Conservation (phyloP, 1,140 invertebrate species). For the Aleiodes sp. region DNA sequence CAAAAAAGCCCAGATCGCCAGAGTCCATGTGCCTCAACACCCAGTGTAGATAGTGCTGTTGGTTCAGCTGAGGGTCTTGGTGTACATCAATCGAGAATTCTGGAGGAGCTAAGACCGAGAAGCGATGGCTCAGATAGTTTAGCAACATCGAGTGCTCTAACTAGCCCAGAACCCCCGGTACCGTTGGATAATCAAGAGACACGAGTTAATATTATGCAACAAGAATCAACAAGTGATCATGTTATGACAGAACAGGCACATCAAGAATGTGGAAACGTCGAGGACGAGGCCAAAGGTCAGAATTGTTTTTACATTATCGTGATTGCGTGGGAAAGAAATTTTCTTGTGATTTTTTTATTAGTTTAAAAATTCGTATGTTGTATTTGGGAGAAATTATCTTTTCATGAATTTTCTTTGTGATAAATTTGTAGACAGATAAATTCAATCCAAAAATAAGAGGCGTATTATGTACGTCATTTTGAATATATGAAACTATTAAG, state of each 20-base stretch:
- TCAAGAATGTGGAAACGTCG: not conserved
- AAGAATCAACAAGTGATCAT: not conserved
- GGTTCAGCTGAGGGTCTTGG: slow-evolving; percentile 69
- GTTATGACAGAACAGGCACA: not conserved
- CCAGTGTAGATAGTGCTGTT: slow-evolving; percentile 71
- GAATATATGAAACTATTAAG: too few species aligned
- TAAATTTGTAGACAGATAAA: too few species aligned
- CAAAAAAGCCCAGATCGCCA: slow-evolving; percentile 52
- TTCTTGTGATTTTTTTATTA: not conserved
- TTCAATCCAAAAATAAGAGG: too few species aligned
- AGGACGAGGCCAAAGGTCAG: not conserved
- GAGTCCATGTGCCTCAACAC: slow-evolving; percentile 63
- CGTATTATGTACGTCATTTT: too few species aligned
- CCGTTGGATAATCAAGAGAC: slow-evolving; percentile 45
- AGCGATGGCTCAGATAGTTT: slow-evolving; percentile 62
- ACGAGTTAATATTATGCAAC: slow-evolving; percentile 28
- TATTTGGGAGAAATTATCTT: too few species aligned
- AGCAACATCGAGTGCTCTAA: slow-evolving; percentile 58
- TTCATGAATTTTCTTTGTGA: too few species aligned
- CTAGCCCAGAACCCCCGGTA: slow-evolving; percentile 57
- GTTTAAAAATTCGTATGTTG: too few species aligned
- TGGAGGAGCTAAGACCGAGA: slow-evolving; percentile 51
- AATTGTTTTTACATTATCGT: not conserved
- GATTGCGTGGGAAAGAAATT: not conserved
- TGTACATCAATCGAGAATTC: slow-evolving; percentile 51